Conservation (phyloP, 1,140 invertebrate species). For the Melipona quadrifasciata region DNA sequence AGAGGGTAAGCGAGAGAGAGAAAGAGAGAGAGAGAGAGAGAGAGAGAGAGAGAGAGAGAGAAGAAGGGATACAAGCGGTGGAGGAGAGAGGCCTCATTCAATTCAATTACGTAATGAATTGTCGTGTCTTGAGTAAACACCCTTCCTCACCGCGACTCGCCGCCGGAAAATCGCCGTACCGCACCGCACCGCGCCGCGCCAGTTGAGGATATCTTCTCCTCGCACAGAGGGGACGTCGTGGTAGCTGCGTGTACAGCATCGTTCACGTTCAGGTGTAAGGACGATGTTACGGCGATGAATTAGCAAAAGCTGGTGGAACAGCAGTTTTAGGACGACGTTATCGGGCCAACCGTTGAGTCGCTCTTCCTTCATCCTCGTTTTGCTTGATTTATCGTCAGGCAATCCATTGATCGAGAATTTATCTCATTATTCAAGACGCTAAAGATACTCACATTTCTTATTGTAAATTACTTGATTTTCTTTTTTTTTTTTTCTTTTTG, state of each 20-base stretch:
- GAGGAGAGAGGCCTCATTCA: slow-evolving; percentile 76
- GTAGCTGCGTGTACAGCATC: slow-evolving; percentile 22
- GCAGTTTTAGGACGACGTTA: not conserved
- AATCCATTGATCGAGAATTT: not conserved
- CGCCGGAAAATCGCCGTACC: slow-evolving; percentile 62
- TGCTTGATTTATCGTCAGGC: not conserved
- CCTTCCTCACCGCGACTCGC: slow-evolving; percentile 77
- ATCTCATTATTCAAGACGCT: not conserved
- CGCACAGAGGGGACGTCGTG: not conserved
- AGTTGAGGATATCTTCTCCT: slow-evolving; percentile 28
- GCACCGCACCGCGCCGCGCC: slow-evolving; percentile 72
- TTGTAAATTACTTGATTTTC: not conserved
- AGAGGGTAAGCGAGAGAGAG: not conserved
- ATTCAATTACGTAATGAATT: slow-evolving; percentile 83
- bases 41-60: too few species aligned
- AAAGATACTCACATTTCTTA: not conserved
- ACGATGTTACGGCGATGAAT: not conserved
- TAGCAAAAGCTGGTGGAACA: not conserved
- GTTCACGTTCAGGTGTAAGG: slow-evolving; percentile 33
- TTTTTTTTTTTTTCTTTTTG: not conserved
- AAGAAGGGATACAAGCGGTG: too few species aligned
- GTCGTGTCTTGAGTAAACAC: slow-evolving; percentile 82
- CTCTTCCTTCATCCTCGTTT: not conserved
- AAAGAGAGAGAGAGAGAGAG: too few species aligned
- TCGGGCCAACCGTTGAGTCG: not conserved